Conservation (phyloP, 2,888 invertebrate genomes). For the Rotaria magnacalcarata region DNA sequence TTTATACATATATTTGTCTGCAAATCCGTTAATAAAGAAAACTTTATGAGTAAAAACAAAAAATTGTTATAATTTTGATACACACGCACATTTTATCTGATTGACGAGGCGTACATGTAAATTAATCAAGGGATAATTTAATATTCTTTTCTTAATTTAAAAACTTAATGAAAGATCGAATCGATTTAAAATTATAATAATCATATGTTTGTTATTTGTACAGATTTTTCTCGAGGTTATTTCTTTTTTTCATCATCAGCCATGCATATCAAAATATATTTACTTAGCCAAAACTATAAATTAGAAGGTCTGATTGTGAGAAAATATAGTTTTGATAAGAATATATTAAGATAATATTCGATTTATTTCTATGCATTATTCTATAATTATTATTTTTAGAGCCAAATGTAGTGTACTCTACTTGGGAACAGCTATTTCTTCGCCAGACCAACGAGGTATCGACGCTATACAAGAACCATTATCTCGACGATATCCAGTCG, state of each 20-base stretch:
- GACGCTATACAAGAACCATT: slow-evolving; percentile 28
- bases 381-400: neutral
- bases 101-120: neutral
- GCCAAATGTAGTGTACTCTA: slow-evolving; percentile 2
- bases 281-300: neutral
- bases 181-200: neutral
- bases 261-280: neutral
- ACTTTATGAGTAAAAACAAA: neutral
- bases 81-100: neutral
- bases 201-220: neutral
- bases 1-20: no score
- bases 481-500: slow-evolving; percentile 32
- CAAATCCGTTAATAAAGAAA: neutral
- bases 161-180: neutral
- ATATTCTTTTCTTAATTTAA: neutral
- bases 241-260: neutral
- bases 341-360: neutral
- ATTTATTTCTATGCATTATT: neutral
- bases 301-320: neutral
- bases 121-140: neutral
- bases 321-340: neutral
- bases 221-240: neutral
- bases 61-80: neutral
- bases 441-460: slow-evolving; percentile 2
- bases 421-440: slow-evolving; percentile 7